Percentiles rank a stretch among this genome's conserved stretches.
Conservation (phyloP, 1,140 invertebrate species). For the Drosophila pseudoananassae region DNA sequence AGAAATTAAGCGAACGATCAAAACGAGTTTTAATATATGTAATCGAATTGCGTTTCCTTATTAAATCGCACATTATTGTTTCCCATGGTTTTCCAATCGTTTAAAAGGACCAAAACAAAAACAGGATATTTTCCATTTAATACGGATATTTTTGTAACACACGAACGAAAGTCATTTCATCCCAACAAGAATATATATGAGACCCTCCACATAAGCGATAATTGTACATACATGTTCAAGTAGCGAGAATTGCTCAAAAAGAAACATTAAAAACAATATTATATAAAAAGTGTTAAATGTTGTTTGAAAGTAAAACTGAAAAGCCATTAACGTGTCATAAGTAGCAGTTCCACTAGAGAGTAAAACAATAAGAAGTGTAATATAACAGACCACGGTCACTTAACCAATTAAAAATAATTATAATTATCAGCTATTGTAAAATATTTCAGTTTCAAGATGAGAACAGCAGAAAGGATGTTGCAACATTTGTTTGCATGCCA, state of each 20-base stretch:
- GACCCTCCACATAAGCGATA: constrained; percentile 63
- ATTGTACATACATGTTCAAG: constrained; percentile 66
- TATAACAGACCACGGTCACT: constrained; percentile 38
- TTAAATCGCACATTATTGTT: constrained; percentile 34
- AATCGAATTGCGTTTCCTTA: constrained; percentile 25
- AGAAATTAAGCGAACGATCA: constrained; percentile 48
- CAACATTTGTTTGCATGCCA: constrained; percentile 25
- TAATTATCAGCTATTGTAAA: constrained; percentile 62
- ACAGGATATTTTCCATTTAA: constrained; percentile 34
- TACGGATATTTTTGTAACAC: constrained; percentile 59
- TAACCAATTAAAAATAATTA: constrained; percentile 17
- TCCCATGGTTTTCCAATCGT: constrained; percentile 52
- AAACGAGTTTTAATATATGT: constrained; percentile 39
- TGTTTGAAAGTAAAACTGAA: constrained; percentile 47
- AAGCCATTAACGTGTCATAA: constrained; percentile 23
- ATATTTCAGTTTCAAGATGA: constrained; percentile 48
- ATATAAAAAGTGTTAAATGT: constrained; percentile 70
- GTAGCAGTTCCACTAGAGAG: constrained; percentile 30
- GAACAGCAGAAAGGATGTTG: constrained; percentile 1
- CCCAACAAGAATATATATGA: constrained; percentile 20
- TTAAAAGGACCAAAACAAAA: constrained; percentile 68
- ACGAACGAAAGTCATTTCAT: constrained; percentile 21
- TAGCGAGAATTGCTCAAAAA: constrained; percentile 60
- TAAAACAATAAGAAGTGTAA: constrained; percentile 37
- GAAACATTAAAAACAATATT: constrained; percentile 26